Evolutionary conservation across 2,113 vertebrate genomes (phyloP), one percentile per base, ranked within the genome.

Genomic region (Boulengeromyrus knoepffleri): DNA sequence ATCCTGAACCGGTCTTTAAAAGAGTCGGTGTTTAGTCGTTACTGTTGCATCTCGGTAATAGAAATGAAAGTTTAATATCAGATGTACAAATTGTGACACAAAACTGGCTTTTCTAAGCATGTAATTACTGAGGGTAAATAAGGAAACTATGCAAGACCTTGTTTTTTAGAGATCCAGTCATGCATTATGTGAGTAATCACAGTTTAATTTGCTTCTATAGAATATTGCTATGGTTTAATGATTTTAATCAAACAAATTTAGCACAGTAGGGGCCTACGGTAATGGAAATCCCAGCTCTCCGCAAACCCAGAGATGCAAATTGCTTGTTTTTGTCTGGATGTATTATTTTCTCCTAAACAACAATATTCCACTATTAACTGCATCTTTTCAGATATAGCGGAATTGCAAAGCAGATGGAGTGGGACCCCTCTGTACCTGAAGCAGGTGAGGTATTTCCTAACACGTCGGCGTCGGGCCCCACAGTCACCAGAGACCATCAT

Each of bases 201-300:
- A 93, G 84, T 91, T 91, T 93, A 74, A 93, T 92, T 91, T 92
- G 88, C 84, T 90, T 92, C 86, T 74, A 87, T 62, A 91, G 89
- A 90, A 90, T 90, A 90, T 92, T 88, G 88, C 56, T 85, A 90
- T 90, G 90, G 90, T 93, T 92, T 92, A 91, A 91, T 90, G 90
- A 89, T 92, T 92, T 53, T 56, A 92, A 93, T 93, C 90, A 93
- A 91, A 90, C 50, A 87, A 42, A 92, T 80, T 89, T 50, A 90
- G 83, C 87, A 86, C 87, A 87, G 58, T 88, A 74, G 45, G 90
- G 88, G 87, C 62, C 50, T 86, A 24, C 46, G 27, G 84, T 77
- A 88, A 89, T 90, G 88, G 74, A 92, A 91, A 85, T 74, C 87
- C 21, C 39, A 90, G 88, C 62, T 91, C 66, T 92, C 89, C 90